Evolutionary conservation across 2,888 invertebrate genomes (phyloP), one percentile per base, ranked within the genome.

Genomic region (Polyommatus icarus): DNA sequence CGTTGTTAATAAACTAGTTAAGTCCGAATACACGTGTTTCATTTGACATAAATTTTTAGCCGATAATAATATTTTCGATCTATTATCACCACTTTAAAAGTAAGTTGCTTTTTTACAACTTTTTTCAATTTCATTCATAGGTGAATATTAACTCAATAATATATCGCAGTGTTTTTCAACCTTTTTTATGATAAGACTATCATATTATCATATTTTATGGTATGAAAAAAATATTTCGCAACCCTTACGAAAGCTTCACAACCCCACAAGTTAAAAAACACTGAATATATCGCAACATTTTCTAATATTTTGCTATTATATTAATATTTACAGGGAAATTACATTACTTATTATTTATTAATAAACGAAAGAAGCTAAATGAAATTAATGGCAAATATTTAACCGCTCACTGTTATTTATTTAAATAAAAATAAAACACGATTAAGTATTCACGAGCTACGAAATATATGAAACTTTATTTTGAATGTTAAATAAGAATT

Each of bases 1-100:
- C 79, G 76, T 82, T 84, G 83, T 83, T 83, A 79, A 79, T 85
- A 85, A 85, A 86, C 86, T 84, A 82, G 85, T 84, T 85, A 84
- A 84, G 83, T 81, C 83, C 82, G 71, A 76, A 36, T 29, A 4
- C 10, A 12, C 15, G 78, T 79, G 81, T 82, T 83, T 84, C 76
- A 79, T 80, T 83, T 82, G 72, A 36, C 20, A 50, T 29, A 36
- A 57, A 67, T 40, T 76, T 0, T 36, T 59, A n/a, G 57, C 50
- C 3, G 50, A 50, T 15, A 50, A 15, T 50, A 50, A 15, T 0
- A 50, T 15, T 50, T 50, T 50, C 3, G 50, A 50, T 40, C 8
- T 40, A 40, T 40, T 8, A 40, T 40, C 50, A 50, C 50, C 50
- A 54, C 54, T 54, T 54, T 54, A 18, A 54, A 54, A 18, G 18